phyloP scores from a whole-genome alignment of 2,888 invertebrate species.

The Apeira syringaria region DNA sequence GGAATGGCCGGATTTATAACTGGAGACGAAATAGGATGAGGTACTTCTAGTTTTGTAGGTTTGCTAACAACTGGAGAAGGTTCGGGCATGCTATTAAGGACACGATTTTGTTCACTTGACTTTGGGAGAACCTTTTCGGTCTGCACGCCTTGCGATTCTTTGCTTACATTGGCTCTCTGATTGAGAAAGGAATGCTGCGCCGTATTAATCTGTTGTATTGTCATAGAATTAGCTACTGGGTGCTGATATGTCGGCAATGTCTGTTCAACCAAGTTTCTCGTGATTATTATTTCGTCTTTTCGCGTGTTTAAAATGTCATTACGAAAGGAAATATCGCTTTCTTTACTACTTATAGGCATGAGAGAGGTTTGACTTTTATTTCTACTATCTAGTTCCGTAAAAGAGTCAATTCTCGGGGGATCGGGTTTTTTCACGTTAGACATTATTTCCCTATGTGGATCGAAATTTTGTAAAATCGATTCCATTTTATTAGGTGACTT shows the following conservation, averaged over 20 bases:
- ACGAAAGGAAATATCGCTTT: conserved; percentile 63
- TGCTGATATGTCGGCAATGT: conserved; percentile 62
- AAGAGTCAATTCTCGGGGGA: conserved; percentile 61
- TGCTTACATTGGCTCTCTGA: conserved; percentile 59
- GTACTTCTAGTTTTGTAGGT: conserved; percentile 73
- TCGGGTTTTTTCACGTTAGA: conserved; percentile 60
- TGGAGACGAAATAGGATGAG: conserved; percentile 76
- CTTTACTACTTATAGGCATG: conserved; percentile 55
- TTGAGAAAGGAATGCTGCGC: conserved; percentile 66
- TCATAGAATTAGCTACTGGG: conserved; percentile 68
- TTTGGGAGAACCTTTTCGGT: conserved; percentile 68
- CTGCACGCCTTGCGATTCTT: conserved; percentile 70
- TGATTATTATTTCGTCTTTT: conserved; percentile 72
- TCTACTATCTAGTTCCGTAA: conserved; percentile 60
- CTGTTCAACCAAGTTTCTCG: conserved; percentile 65
- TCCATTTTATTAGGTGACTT: conserved; percentile 72
- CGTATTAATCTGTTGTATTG: conserved; percentile 69
- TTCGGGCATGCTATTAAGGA: conserved; percentile 55
- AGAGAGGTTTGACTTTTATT: conserved; percentile 54
- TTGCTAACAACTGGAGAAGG: conserved; percentile 58
- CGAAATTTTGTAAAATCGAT: conserved; percentile 64
- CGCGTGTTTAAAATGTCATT: conserved; percentile 56
- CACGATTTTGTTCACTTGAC: conserved; percentile 56
- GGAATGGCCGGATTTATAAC: conserved; percentile 75
- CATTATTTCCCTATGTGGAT: conserved; percentile 59